Evolutionary conservation across 2,888 invertebrate genomes (phyloP), one percentile per base, ranked within the genome.

Genomic region (Lepidochrysops patricia): DNA sequence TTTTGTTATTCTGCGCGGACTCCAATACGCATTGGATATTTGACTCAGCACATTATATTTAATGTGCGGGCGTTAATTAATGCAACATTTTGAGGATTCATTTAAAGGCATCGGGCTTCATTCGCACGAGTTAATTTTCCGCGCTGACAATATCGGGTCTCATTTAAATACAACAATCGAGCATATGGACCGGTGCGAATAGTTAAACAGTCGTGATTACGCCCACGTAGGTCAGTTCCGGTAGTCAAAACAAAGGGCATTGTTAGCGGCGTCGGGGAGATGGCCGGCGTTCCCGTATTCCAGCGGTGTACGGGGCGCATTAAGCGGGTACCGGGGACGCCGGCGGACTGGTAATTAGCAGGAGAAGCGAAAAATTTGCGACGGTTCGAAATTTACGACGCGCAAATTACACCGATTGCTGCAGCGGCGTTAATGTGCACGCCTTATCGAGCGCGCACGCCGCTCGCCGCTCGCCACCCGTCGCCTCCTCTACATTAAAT

Each of bases 321-420:
- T 88, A 82, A 85, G 80, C 80, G 82, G 84, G 82, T 84, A 83
- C 84, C 69, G 75, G 80, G 85, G 85, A 84, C 84, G 84, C 75
- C 77, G 76, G 76, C 75, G 77, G 83, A 84, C 83, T 87, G 81
- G 85, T 88, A 89, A 89, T 89, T 88, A 89, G 88, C 81, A 76
- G 76, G 80, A 81, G 82, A 84, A 79, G 82, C 86, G 86, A 89
- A 89, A 89, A 89, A 88, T 86, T 87, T 87, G 88, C 86, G 84
- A 88, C 83, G 76, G 84, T 79, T 85, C 80, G 82, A 87, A 88
- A 89, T 88, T 88, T 88, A 88, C 88, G 88, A 87, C 84, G 88
- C 82, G 87, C 84, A 89, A 89, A 89, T 88, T 88, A 86, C 86
- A 84, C 82, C 83, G 88, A 88, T 86, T 85, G 85, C 77, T 82